These are phyloP conservation scores for Typhlichthys subterraneus DNA, from an alignment of 2,797 vertebrate genomes.

Conservation along the genomic window DNA sequence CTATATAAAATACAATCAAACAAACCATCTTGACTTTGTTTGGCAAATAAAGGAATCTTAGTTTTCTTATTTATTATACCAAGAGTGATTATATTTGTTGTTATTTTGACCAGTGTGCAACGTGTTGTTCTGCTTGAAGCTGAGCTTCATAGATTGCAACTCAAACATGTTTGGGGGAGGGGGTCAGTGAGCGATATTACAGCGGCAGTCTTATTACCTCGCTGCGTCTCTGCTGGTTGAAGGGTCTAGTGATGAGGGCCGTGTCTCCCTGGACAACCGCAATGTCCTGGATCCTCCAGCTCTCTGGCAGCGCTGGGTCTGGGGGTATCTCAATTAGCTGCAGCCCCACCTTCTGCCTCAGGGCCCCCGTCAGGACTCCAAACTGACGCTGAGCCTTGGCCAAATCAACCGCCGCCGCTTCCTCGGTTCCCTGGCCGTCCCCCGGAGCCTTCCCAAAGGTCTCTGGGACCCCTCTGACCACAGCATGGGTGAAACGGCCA, in stretches of 20 bases:
- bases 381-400: conserved; percentile 91
- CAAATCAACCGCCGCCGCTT: conserved; percentile 73
- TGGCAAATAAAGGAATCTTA: too few species aligned
- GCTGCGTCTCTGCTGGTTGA: conserved; percentile 80
- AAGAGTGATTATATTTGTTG: background rate
- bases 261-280: conserved; percentile 89
- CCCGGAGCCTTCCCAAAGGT: conserved; percentile 73
- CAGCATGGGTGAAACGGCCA: conserved; percentile 87
- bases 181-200: background rate
- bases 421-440: conserved; percentile 46
- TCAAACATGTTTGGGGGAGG: background rate
- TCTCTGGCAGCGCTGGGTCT: conserved; percentile 81
- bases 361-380: conserved; percentile 86
- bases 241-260: conserved; percentile 86
- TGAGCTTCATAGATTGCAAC: too few species aligned
- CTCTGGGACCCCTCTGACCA: conserved; percentile 86
- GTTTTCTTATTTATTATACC: too few species aligned
- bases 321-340: conserved; percentile 89
- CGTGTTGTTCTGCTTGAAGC: background rate
- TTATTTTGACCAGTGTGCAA: background rate
- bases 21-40: too few species aligned
- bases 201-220: conserved; percentile 74
- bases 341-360: conserved; percentile 90
- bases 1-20: too few species aligned
- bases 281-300: conserved; percentile 87